Evolutionary conservation across 2,113 vertebrate genomes (phyloP).

Genomic region (Coptodon bakossiorum): DNA sequence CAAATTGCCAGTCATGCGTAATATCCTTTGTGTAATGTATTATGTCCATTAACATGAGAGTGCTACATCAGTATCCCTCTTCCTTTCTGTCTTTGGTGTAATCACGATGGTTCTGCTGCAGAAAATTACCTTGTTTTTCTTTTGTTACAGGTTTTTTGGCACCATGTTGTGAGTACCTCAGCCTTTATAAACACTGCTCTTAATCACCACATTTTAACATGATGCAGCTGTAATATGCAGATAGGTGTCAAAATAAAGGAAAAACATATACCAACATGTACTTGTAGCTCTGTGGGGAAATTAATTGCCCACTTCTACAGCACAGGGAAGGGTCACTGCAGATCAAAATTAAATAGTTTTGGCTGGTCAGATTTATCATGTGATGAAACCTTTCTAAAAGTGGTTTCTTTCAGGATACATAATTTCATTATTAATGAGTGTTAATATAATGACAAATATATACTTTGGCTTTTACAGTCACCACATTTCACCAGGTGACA

Average conservation of each 20-base stretch:
- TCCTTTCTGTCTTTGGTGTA: not conserved
- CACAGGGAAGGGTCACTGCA: not conserved
- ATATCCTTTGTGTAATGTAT: not conserved
- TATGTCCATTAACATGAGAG: not conserved
- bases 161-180: not conserved
- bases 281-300: not conserved
- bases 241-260: not conserved
- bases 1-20: not conserved
- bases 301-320: rapidly evolving
- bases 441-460: not conserved
- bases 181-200: not conserved
- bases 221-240: not conserved
- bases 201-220: not conserved
- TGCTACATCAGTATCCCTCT: not conserved
- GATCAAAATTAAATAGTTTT: not conserved
- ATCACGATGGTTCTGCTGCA: not conserved
- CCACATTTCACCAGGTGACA: not conserved
- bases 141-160: not conserved
- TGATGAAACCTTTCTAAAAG: not conserved
- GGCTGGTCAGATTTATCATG: not conserved
- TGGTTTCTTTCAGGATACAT: not conserved
- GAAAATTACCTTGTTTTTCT: not conserved
- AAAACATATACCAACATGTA: not conserved
- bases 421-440: not conserved
- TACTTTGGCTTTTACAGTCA: not conserved